Evolutionary conservation across 2,888 invertebrate species (phyloP).

Genomic region (Cataglyphis albicans): DNA sequence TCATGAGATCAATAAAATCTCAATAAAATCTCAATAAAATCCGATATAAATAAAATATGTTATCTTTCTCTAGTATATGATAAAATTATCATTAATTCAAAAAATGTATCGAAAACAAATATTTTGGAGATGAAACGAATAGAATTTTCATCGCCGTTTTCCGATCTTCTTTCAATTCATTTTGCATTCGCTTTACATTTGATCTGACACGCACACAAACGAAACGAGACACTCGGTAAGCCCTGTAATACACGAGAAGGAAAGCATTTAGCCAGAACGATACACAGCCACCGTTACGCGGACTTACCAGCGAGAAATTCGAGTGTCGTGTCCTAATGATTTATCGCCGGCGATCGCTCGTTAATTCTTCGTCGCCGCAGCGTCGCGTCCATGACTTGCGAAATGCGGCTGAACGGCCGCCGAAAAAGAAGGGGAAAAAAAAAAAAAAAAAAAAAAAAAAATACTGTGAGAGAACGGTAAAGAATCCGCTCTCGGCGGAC

Average conservation of each 20-base stretch:
- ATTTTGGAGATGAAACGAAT: neutral
- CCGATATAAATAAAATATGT: neutral
- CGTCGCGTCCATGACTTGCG: conserved; percentile 21
- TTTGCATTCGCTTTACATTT: neutral
- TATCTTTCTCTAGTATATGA: neutral
- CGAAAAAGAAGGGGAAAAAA: conserved; percentile 39
- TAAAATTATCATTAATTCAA: neutral
- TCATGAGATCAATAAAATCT: neutral
- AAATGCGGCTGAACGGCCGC: conserved; percentile 38
- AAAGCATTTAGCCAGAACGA: conserved; percentile 18
- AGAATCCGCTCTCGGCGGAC: conserved; percentile 61
- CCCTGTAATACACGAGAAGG: neutral
- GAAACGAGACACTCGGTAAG: neutral
- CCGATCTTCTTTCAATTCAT: neutral
- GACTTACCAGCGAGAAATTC: conserved; percentile 29
- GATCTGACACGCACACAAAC: neutral
- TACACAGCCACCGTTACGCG: conserved; percentile 15
- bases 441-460: neutral
- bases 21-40: too few relatives aligned
- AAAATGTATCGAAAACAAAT: neutral
- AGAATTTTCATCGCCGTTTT: neutral
- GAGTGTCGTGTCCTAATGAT: conserved; percentile 35
- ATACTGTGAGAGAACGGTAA: conserved; percentile 27
- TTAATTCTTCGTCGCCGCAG: conserved; percentile 42
- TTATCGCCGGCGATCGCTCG: conserved; percentile 45